A percentile compares a stretch with the other conserved stretches of the same genome.
Conservation (phyloP, 2,797 vertebrate genomes). For the Cossypha caffra region DNA sequence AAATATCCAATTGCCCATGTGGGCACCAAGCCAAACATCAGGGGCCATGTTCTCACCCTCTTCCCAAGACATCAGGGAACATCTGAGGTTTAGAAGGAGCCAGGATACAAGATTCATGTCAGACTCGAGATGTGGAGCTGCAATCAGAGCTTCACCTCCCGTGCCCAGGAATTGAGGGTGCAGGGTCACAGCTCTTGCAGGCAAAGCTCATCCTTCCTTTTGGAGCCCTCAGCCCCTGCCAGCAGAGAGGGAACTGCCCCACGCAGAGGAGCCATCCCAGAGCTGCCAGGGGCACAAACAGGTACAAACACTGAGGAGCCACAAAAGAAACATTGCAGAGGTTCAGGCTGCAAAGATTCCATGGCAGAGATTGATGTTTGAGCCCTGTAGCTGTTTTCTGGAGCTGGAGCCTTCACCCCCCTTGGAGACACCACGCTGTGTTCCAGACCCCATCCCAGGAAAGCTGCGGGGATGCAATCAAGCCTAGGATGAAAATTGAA, state of each 20-base stretch:
- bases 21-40: background rate
- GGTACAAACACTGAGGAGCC: background rate
- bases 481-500: background rate
- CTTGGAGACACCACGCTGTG: background rate
- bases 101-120: background rate
- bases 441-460: background rate
- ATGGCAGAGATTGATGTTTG: background rate
- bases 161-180: background rate
- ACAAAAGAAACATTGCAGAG: background rate
- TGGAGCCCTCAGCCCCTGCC: background rate
- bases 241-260: background rate
- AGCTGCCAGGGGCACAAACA: background rate
- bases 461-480: background rate
- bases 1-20: background rate
- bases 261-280: accelerated
- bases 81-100: background rate
- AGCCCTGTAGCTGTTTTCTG: background rate
- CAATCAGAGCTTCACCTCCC: background rate
- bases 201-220: background rate
- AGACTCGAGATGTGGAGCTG: accelerated
- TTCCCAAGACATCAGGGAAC: background rate
- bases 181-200: background rate
- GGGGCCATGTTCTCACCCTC: background rate
- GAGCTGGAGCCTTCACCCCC: background rate
- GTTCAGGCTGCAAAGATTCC: background rate